Conservation (phyloP, 2,888 invertebrate genomes). For the Rhorus exstirpatorius region DNA sequence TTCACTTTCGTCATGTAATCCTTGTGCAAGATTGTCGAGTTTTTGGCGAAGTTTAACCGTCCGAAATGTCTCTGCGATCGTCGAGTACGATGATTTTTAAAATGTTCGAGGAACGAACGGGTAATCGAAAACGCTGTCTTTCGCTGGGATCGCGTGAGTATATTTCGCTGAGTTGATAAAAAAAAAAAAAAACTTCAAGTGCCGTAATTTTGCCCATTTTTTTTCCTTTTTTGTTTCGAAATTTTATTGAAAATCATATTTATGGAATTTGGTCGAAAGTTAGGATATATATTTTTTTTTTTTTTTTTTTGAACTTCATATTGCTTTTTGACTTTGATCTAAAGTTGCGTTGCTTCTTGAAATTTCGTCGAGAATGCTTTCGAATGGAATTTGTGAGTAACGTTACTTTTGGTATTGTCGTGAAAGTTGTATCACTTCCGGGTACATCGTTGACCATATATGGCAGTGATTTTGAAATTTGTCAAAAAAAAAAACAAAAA, state of each 20-base stretch:
- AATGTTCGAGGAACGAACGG: slow-evolving; percentile 1
- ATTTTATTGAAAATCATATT: neutral
- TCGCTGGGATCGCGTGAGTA: slow-evolving; percentile 71
- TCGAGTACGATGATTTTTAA: slow-evolving; percentile 18
- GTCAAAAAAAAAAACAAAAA: too few species aligned
- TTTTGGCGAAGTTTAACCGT: neutral
- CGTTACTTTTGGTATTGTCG: too few species aligned
- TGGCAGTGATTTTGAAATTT: too few species aligned
- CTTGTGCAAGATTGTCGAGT: neutral
- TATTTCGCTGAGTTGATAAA: slow-evolving; percentile 13
- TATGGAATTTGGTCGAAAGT: neutral
- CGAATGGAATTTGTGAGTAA: too few species aligned
- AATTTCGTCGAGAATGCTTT: too few species aligned
- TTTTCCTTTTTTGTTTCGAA: neutral
- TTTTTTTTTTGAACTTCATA: neutral
- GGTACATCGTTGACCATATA: too few species aligned
- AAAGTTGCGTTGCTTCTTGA: neutral
- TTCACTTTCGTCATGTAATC: neutral
- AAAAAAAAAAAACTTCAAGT: too few species aligned
- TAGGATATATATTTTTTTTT: too few species aligned
- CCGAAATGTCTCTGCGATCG: slow-evolving; percentile 10
- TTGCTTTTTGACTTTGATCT: neutral
- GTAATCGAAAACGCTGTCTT: slow-evolving; percentile 40
- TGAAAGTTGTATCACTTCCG: too few species aligned
- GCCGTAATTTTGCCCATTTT: neutral